Conservation (phyloP, 2,113 vertebrate genomes). For the Mirza zaza region DNA sequence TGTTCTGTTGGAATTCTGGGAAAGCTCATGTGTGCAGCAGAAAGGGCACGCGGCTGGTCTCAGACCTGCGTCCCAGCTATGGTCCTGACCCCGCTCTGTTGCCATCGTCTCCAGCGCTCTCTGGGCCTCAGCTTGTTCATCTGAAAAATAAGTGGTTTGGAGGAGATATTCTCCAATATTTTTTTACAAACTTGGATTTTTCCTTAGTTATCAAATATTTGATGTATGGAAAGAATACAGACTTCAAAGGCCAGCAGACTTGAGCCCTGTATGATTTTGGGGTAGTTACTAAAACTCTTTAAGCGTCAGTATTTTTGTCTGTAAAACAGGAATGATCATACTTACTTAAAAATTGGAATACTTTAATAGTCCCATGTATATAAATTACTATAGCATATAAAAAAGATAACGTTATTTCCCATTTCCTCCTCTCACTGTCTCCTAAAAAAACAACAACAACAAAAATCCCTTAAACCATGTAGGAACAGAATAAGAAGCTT, state of each 20-base stretch:
- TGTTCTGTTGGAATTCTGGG: not conserved
- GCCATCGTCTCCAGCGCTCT: not conserved
- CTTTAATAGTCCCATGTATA: not conserved
- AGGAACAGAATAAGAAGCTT: not conserved
- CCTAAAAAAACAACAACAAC: not conserved
- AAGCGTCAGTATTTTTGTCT: not conserved
- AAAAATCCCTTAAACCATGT: not conserved
- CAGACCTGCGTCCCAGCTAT: not conserved
- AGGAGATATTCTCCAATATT: not conserved
- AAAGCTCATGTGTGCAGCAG: not conserved
- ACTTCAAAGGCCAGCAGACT: not conserved
- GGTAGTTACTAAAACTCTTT: not conserved
- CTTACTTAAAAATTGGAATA: not conserved
- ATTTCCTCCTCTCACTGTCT: not conserved
- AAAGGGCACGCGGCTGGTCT: not conserved
- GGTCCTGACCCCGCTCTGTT: fast-evolving
- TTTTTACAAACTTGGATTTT: not conserved
- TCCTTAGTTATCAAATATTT: not conserved
- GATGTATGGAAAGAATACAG: not conserved
- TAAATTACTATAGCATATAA: not conserved
- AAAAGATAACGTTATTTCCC: not conserved
- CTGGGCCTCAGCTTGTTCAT: not conserved
- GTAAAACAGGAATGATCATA: not conserved
- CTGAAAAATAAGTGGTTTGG: not conserved
- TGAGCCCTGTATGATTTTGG: not conserved